Evolutionary conservation across 1,140 invertebrate genomes (phyloP).

Genomic region (Drosophila sechellia): DNA sequence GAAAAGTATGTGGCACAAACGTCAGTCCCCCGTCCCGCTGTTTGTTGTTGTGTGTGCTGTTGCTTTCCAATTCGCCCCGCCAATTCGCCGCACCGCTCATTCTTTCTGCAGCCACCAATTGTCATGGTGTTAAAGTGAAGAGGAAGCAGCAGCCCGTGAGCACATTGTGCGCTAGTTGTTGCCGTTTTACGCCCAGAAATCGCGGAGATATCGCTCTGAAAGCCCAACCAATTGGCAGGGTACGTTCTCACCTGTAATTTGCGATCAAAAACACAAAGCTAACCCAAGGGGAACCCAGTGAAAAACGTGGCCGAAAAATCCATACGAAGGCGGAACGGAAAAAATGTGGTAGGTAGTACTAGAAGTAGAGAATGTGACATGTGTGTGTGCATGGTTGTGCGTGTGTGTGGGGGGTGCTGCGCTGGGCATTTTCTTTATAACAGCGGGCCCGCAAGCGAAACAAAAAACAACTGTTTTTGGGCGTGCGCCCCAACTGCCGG

Average conservation of each 20-base stretch:
- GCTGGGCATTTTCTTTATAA: conserved; percentile 66
- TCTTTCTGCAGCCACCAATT: conserved; percentile 74
- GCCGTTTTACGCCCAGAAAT: conserved; percentile 37
- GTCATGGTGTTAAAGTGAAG: conserved; percentile 64
- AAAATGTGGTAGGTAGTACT: conserved; percentile 68
- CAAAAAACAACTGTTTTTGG: conserved; percentile 41
- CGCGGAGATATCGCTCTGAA: conserved; percentile 22
- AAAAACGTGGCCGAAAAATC: conserved; percentile 82
- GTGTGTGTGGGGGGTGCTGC: conserved; percentile 66
- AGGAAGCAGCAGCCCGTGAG: conserved; percentile 57
- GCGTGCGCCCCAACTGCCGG: conserved; percentile 31
- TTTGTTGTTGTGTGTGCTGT: conserved; percentile 63
- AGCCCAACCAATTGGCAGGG: conserved; percentile 53
- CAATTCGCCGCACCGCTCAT: conserved; percentile 44
- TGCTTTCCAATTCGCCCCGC: conserved; percentile 56
- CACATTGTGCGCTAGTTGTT: conserved; percentile 68
- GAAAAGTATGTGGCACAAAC: conserved; percentile 31
- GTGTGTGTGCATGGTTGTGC: conserved; percentile 24
- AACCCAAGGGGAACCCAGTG: conserved; percentile 50
- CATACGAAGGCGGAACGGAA: conserved; percentile 57
- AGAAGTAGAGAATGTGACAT: conserved; percentile 57
- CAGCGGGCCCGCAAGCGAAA: conserved; percentile 10
- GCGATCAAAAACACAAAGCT: conserved; percentile 43
- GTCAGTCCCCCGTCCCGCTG: conserved; percentile 43
- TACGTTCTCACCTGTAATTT: conserved; percentile 55